A percentile compares a stretch with the other conserved stretches of the same genome.
These are phyloP conservation scores for Hydrozoanthus tunicans DNA, from an alignment of 64 coral and sea anemone species.

Conservation along the genomic window DNA sequence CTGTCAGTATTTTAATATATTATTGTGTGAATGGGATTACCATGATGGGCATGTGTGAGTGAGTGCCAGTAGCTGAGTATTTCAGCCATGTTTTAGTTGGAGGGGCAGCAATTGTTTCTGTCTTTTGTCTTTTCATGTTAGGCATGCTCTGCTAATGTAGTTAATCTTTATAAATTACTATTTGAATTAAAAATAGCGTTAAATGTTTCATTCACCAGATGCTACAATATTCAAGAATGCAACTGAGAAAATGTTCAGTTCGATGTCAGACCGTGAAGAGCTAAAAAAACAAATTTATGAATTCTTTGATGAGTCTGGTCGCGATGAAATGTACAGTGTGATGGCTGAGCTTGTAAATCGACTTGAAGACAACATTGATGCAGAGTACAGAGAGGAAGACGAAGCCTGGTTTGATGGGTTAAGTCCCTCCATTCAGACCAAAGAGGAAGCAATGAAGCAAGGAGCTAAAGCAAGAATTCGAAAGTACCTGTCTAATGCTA, in stretches of 20 bases:
- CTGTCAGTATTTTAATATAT: too few relatives aligned
- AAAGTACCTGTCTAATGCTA: slow-evolving; percentile 80
- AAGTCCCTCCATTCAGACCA: slow-evolving; percentile 63
- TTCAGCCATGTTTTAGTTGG: too few relatives aligned
- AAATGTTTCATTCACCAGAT: slow-evolving; percentile 39
- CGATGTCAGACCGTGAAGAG: slow-evolving; percentile 73
- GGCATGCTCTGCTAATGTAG: too few relatives aligned
- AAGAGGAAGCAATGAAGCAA: slow-evolving; percentile 68
- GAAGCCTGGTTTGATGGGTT: slow-evolving; percentile 93
- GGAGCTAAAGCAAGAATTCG: slow-evolving; percentile 79
- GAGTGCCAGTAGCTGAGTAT: too few relatives aligned
- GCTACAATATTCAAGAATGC: slow-evolving; percentile 81
- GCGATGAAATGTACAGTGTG: slow-evolving; percentile 75
- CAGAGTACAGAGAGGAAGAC: slow-evolving; percentile 81
- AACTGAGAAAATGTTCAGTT: slow-evolving; percentile 75
- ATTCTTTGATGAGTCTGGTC: slow-evolving; percentile 59
- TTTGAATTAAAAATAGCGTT: not conserved
- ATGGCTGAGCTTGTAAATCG: slow-evolving; percentile 80
- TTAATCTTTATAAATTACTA: not conserved
- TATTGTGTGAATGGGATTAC: too few relatives aligned
- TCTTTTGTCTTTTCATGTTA: too few relatives aligned
- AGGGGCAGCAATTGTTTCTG: too few relatives aligned
- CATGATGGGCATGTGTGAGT: too few relatives aligned
- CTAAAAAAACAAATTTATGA: slow-evolving; percentile 76
- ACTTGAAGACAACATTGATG: slow-evolving; percentile 84